These are phyloP conservation scores for Carcina quercana DNA, from an alignment of 2,888 invertebrate genomes.

Conservation along the genomic window DNA sequence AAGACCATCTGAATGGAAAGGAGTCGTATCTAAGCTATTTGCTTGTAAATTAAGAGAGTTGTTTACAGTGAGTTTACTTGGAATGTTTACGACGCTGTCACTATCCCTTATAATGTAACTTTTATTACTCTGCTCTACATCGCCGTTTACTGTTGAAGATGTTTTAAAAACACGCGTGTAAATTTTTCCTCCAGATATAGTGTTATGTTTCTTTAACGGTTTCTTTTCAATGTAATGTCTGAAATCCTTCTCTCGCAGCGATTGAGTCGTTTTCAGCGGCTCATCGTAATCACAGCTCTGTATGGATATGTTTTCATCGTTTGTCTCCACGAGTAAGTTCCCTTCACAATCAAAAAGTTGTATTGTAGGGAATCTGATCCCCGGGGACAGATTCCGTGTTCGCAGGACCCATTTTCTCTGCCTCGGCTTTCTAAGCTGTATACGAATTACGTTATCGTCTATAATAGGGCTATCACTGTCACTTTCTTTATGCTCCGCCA, in stretches of 20 bases:
- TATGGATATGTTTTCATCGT: slow-evolving; percentile 69
- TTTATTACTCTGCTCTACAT: slow-evolving; percentile 25
- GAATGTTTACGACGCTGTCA: slow-evolving; percentile 56
- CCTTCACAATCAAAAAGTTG: slow-evolving; percentile 78
- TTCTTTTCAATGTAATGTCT: slow-evolving; percentile 49
- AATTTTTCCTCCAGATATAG: slow-evolving; percentile 57
- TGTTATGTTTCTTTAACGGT: slow-evolving; percentile 53
- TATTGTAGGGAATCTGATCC: slow-evolving; percentile 74
- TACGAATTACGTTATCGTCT: slow-evolving; percentile 73
- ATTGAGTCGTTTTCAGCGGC: slow-evolving; percentile 42
- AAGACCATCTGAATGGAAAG: slow-evolving; percentile 48
- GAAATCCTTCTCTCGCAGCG: slow-evolving; percentile 54
- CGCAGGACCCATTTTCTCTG: slow-evolving; percentile 78
- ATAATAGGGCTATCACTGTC: slow-evolving; percentile 64
- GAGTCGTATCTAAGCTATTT: slow-evolving; percentile 51
- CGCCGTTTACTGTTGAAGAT: slow-evolving; percentile 27
- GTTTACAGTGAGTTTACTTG: slow-evolving; percentile 49
- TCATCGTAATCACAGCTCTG: slow-evolving; percentile 57
- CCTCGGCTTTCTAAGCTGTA: slow-evolving; percentile 76
- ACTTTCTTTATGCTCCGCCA: slow-evolving; percentile 50
- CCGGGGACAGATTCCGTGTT: slow-evolving; percentile 76
- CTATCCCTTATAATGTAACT: slow-evolving; percentile 39
- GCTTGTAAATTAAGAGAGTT: slow-evolving; percentile 41
- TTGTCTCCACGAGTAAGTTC: slow-evolving; percentile 75
- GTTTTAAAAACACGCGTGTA: slow-evolving; percentile 57